Percentiles rank a stretch among this genome's conserved stretches.
Conservation (phyloP, 2,888 invertebrate genomes). For the Pammene aurita region DNA sequence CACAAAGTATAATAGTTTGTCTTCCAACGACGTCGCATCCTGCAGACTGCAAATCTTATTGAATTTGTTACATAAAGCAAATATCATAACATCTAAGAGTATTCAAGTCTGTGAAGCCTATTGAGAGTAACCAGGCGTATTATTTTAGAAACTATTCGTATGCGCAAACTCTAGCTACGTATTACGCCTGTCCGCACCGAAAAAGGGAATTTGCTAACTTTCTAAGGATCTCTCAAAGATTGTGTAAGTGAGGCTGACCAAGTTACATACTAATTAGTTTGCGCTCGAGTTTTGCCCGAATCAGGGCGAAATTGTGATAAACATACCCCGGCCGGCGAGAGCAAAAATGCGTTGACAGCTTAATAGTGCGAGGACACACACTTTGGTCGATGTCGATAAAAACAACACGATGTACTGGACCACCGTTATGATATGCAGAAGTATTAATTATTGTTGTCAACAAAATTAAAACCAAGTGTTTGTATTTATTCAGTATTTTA, state of each 20-base stretch:
- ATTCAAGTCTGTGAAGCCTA: slow-evolving; percentile 9
- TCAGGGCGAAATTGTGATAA: slow-evolving; percentile 7
- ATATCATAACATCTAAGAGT: slow-evolving; percentile 13
- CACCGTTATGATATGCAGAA: too few relatives aligned
- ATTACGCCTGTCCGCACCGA: slow-evolving; percentile 43
- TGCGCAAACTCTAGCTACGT: not conserved
- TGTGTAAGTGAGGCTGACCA: slow-evolving; percentile 48
- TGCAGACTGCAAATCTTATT: slow-evolving; percentile 12
- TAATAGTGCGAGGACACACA: too few relatives aligned
- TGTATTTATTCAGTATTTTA: too few relatives aligned
- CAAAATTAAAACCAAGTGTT: too few relatives aligned
- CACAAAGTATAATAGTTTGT: slow-evolving; percentile 6
- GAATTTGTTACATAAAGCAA: slow-evolving; percentile 15
- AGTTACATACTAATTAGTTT: slow-evolving; percentile 53
- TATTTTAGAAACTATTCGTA: slow-evolving; percentile 8
- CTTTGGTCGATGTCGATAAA: too few relatives aligned
- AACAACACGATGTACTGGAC: too few relatives aligned
- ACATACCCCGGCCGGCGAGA: too few relatives aligned
- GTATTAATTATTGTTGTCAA: too few relatives aligned
- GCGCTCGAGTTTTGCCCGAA: not conserved
- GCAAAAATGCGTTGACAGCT: too few relatives aligned
- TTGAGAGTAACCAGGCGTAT: slow-evolving; percentile 16
- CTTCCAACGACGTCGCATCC: slow-evolving; percentile 5
- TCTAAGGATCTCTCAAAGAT: slow-evolving; percentile 48
- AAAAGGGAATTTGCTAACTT: slow-evolving; percentile 49